phyloP scores from a whole-genome alignment of 2,113 vertebrate genomes.

The Gavialis gangeticus region DNA sequence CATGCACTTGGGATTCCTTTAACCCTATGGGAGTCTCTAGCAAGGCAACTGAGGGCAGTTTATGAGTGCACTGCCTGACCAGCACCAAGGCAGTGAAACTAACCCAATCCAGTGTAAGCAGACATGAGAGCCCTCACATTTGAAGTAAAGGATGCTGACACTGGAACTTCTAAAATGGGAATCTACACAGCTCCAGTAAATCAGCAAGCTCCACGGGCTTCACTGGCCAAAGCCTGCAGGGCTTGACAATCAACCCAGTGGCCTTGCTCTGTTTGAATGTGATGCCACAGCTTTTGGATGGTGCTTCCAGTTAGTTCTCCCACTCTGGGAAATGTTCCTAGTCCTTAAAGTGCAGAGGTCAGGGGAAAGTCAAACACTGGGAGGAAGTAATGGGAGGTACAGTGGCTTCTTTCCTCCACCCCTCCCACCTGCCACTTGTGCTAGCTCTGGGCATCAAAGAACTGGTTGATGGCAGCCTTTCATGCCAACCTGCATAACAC shows the following conservation, averaged over 20 bases:
- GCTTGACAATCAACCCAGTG: not conserved
- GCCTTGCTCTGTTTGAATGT: not conserved
- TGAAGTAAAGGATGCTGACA: not conserved
- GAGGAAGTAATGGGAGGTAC: no score
- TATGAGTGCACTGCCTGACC: not conserved
- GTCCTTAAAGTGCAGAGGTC: not conserved
- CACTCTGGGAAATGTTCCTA: not conserved
- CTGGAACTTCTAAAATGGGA: not conserved
- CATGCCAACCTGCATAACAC: not conserved
- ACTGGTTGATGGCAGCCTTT: not conserved
- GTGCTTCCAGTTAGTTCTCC: not conserved
- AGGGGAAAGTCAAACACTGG: no score
- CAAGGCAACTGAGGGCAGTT: not conserved
- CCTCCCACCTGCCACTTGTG: no score
- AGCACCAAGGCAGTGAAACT: not conserved
- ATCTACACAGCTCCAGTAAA: not conserved
- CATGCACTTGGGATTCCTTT: not conserved
- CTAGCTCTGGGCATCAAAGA: not conserved
- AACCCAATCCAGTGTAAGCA: not conserved
- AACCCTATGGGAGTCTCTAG: not conserved
- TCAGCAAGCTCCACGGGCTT: not conserved
- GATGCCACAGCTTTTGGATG: not conserved
- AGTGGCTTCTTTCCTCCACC: no score
- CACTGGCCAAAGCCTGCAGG: not conserved
- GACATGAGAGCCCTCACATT: not conserved